Evolutionary conservation across 2,888 invertebrate genomes (phyloP).

Genomic region (Muscina levida): DNA sequence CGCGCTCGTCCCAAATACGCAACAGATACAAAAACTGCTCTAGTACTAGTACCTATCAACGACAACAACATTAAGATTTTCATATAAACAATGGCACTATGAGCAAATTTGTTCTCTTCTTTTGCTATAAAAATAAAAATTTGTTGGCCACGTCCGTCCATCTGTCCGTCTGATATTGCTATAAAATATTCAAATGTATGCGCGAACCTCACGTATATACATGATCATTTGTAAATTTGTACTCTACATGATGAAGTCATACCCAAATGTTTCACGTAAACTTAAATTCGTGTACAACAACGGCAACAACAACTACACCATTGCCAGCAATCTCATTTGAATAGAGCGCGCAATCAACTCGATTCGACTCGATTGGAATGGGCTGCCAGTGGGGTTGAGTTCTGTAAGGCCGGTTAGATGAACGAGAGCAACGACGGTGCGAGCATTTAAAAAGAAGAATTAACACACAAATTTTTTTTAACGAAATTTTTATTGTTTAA

Average conservation of each 20-base stretch:
- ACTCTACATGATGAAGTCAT: slow-evolving; percentile 57
- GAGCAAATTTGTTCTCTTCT: neutral
- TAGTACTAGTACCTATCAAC: slow-evolving; percentile 11
- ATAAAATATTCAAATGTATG: slow-evolving; percentile 44
- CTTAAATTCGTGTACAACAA: slow-evolving; percentile 29
- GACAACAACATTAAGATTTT: slow-evolving; percentile 22
- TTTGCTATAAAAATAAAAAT: slow-evolving; percentile 1
- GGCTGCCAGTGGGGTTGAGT: slow-evolving; percentile 33
- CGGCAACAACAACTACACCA: neutral
- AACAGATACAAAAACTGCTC: slow-evolving; percentile 32
- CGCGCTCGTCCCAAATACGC: slow-evolving; percentile 37
- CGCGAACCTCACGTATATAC: slow-evolving; percentile 34
- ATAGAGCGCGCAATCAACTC: slow-evolving; percentile 46
- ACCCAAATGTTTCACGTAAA: slow-evolving; percentile 43
- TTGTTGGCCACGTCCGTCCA: too few relatives aligned
- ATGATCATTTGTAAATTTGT: slow-evolving; percentile 45
- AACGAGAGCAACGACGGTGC: slow-evolving; percentile 75
- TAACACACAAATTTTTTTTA: slow-evolving; percentile 43
- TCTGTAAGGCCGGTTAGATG: slow-evolving; percentile 70
- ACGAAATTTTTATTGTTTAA: slow-evolving; percentile 46
- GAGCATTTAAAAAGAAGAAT: slow-evolving; percentile 66
- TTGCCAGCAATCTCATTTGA: slow-evolving; percentile 31
- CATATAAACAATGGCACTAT: slow-evolving; percentile 27
- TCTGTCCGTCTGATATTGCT: slow-evolving; percentile 1
- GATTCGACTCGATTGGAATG: slow-evolving; percentile 22